Conservation (phyloP, 1,140 invertebrate genomes). For the Odontomachus brunneus region DNA sequence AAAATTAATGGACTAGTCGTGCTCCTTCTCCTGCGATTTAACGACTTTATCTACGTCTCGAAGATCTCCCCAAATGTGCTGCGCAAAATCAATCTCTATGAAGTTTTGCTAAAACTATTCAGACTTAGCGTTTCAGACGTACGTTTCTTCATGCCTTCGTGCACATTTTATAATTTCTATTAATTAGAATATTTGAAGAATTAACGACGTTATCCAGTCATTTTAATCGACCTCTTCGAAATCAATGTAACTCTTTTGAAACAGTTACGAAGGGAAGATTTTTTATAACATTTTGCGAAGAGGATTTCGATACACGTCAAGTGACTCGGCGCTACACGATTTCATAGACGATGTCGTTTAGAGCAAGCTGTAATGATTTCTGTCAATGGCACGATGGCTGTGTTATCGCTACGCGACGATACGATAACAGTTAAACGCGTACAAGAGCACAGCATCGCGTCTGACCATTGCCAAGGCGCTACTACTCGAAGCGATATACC, state of each 20-base stretch:
- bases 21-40: conserved; percentile 50
- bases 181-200: too few relatives aligned
- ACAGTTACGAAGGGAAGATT: too few relatives aligned
- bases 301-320: too few relatives aligned
- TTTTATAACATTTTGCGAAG: too few relatives aligned
- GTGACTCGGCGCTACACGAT: too few relatives aligned
- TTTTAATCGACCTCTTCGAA: too few relatives aligned
- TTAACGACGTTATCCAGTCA: too few relatives aligned
- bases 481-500: conserved; percentile 54
- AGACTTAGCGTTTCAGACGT: too few relatives aligned
- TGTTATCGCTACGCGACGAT: conserved; percentile 16
- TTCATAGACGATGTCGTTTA: background rate
- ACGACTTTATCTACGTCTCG: conserved; percentile 46
- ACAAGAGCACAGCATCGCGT: conserved; percentile 29
- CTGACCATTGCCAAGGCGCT: conserved; percentile 39
- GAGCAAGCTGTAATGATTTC: conserved; percentile 7
- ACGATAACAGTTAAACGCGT: conserved; percentile 43
- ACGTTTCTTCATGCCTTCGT: too few relatives aligned
- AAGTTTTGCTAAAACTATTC: background rate
- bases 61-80: conserved; percentile 42
- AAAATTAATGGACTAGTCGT: conserved; percentile 58
- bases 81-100: conserved; percentile 24
- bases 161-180: background rate
- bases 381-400: conserved; percentile 11
- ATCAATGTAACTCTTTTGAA: too few relatives aligned